Conservation (phyloP, 2,888 invertebrate genomes). For the Eupithecia exiguata region DNA sequence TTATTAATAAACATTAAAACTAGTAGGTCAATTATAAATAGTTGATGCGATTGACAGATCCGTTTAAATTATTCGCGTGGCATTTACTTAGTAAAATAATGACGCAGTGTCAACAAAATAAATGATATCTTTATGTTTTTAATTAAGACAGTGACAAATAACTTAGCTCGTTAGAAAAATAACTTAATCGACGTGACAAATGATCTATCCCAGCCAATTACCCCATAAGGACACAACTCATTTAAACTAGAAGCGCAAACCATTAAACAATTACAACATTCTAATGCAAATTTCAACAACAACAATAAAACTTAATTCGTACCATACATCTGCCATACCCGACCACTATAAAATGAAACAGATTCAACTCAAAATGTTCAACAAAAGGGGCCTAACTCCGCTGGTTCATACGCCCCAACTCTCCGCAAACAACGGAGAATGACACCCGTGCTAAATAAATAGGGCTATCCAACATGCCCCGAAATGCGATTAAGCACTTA, state of each 20-base stretch:
- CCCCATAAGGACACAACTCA: slow-evolving; percentile 30
- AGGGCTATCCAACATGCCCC: slow-evolving; percentile 71
- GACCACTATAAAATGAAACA: slow-evolving; percentile 59
- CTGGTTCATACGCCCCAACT: slow-evolving; percentile 70
- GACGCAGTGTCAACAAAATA: not conserved
- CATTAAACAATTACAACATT: slow-evolving; percentile 75
- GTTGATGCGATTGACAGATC: not conserved
- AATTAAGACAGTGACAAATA: not conserved
- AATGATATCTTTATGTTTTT: not conserved
- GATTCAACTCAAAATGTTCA: slow-evolving; percentile 41
- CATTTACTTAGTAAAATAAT: not conserved
- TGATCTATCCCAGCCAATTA: slow-evolving; percentile 29
- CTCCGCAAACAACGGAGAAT: slow-evolving; percentile 74
- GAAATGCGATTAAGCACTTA: slow-evolving; percentile 83
- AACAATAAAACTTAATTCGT: slow-evolving; percentile 69
- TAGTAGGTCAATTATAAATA: not conserved
- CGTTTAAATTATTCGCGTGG: not conserved
- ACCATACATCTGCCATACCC: slow-evolving; percentile 62
- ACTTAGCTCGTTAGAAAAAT: slow-evolving; percentile 4
- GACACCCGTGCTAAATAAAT: slow-evolving; percentile 77
- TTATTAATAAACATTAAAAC: not conserved
- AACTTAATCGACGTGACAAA: slow-evolving; percentile 27
- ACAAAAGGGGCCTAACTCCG: slow-evolving; percentile 51
- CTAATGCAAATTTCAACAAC: slow-evolving; percentile 70
- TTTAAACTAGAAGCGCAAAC: slow-evolving; percentile 48